Evolutionary conservation across 2,113 vertebrate species (phyloP).

Genomic region (Sander lucioperca): DNA sequence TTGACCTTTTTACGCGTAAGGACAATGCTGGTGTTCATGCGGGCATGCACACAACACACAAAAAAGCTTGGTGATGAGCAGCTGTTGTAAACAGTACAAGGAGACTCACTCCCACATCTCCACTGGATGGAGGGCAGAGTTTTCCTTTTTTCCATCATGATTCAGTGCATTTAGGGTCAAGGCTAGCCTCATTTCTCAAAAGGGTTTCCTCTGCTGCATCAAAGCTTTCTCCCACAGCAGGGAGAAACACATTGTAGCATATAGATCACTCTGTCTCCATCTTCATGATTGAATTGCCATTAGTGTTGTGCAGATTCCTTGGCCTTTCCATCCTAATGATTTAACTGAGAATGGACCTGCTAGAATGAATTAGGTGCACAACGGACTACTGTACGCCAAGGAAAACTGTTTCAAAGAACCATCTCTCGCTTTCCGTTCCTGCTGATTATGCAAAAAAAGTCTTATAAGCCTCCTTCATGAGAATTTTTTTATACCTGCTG

Average conservation of each 20-base stretch:
- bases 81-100: conserved; percentile 26
- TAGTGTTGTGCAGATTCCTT: conserved; percentile 56
- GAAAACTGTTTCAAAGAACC: conserved; percentile 20
- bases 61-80: conserved; percentile 2
- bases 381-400: conserved; percentile 18
- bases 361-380: conserved; percentile 44
- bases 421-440: not conserved
- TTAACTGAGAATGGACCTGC: conserved; percentile 50
- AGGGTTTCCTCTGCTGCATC: conserved; percentile 23
- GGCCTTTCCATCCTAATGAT: conserved; percentile 54
- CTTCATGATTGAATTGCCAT: conserved; percentile 54
- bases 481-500: not conserved
- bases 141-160: conserved; percentile 7
- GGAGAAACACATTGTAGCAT: conserved; percentile 17
- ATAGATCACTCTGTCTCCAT: conserved; percentile 24
- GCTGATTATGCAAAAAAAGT: conserved; percentile 29
- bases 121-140: conserved; percentile 7
- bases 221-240: conserved; percentile 5
- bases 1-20: conserved; percentile 44
- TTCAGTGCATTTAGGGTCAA: conserved; percentile 29
- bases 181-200: conserved; percentile 25
- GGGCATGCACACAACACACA: conserved; percentile 12
- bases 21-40: conserved; percentile 31
- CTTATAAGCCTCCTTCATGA: not conserved
- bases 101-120: not conserved